Conservation (phyloP, 1,140 invertebrate species). For the Bombus waltoni region DNA sequence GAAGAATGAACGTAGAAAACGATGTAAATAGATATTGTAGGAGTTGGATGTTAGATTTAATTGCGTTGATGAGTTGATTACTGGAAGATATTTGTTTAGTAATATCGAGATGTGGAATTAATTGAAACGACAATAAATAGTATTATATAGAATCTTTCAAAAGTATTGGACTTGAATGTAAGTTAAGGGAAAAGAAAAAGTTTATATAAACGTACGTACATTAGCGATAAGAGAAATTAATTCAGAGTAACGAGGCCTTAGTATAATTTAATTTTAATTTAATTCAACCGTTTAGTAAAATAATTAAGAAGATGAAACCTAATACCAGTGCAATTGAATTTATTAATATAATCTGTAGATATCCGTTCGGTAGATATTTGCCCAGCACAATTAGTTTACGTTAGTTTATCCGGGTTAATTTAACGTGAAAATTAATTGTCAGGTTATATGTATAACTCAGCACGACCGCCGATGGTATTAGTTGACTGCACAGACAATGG, state of each 20-base stretch:
- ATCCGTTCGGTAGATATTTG: background rate
- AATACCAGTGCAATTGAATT: background rate
- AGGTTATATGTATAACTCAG: background rate
- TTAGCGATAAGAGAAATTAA: background rate
- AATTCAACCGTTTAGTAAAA: background rate
- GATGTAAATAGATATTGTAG: too few species aligned
- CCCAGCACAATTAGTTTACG: background rate
- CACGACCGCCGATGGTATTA: background rate
- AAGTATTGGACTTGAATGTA: background rate
- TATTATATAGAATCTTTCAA: background rate
- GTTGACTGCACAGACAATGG: background rate
- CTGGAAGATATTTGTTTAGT: too few species aligned
- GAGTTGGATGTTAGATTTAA: too few species aligned
- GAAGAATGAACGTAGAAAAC: too few species aligned
- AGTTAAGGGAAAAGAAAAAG: too few species aligned
- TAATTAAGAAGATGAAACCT: background rate
- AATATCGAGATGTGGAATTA: too few species aligned
- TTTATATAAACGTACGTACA: too few species aligned
- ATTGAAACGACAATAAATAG: too few species aligned
- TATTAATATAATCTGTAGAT: background rate
- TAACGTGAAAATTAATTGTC: background rate
- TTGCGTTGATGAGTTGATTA: too few species aligned
- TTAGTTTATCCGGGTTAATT: background rate
- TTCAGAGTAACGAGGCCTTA: too few species aligned
- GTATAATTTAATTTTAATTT: background rate